Base-by-base conservation (phyloP, 2,797 vertebrate species). In the Otus scops region DNA sequence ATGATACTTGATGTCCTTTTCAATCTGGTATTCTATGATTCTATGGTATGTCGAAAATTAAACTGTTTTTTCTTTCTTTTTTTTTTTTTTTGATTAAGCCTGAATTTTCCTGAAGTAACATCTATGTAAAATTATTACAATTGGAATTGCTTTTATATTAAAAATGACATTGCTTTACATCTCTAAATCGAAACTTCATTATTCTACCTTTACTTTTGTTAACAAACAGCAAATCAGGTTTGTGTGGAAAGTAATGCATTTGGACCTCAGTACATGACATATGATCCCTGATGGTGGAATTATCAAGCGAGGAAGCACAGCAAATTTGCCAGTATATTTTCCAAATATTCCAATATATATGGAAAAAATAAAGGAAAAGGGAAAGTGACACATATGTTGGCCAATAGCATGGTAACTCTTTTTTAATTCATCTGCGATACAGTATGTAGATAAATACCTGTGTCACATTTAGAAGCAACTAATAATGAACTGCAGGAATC, bases 31-130 rank as follows among this genome's bases (percentile, higher is more conserved):
- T 34, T 71, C 13, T 45, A 12, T 34, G 5, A 34, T 54, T 43
- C 4, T 75, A 6, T 38, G 20, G 16, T 48, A 75, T 24, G 4
- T 6, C 43, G 19, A 69, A 90, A 68, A 75, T 38, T 1, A 71
- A 87, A 39, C 9, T 13, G 1, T 3, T 45, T 20, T 14, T 11
- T 41, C 3, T 15, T 15, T 22, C 0, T 9, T 5, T 4, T 12
- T 19, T 20, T 59, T 70, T 45, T 27, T n/a, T 22, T n/a, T 28
- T 6, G 6, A 41, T 59, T 13, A 36, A 63, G 5, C 0, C 9
- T 53, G 24, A 53, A 17, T 69, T 64, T 79, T 88, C 28, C 50
- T 78, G 15, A 81, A 18, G 13, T 57, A 56, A 77, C 3, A 53
- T 60, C 9, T 48, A 10, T 50, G 26, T 30, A 77, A 92, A 85